Evolutionary conservation across 2,888 invertebrate genomes (phyloP), one percentile per base, ranked within the genome.

Genomic region (Ypsolopha scabrella): DNA sequence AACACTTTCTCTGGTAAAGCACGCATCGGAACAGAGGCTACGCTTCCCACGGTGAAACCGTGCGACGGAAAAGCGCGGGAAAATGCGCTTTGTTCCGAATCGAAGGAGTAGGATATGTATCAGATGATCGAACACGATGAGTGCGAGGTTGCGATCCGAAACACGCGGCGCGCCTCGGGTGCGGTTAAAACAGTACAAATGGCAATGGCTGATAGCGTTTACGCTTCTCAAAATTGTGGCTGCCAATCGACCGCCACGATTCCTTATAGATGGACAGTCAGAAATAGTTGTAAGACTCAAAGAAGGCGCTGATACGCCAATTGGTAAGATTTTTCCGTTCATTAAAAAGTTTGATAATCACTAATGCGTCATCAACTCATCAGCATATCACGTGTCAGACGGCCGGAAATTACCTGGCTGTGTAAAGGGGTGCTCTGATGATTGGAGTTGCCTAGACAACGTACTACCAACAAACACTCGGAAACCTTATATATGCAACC

Each of bases 211-310:
- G 10, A n/a, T 51, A 34, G 53, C 56, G 39, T 58, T 71, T 37
- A 35, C 53, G 41, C 63, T 59, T 70, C 45, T 35, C 51, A 41
- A 68, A 51, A 60, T 61, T 54, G 73, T 64, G 1, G 59, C 63
- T 7, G 88, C 89, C 56, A 96, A 96, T 87, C 90, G 91, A 64
- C 94, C 96, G 46, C 96, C 96, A n/a, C 89, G 93, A 56, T 96
- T 96, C 77, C 88, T 95, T 53, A 93, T 93, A 71, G 94, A 95
- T 67, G 94, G 94, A 55, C 94, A 95, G 77, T 94, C 94, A 59
- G 96, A 97, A 88, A 96, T 97, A 64, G 95, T 97, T 58, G 88
- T 97, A 64, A 89, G 95, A 71, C 86, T 96, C 67, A 95, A 94
- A 77, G 97, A 97, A 87, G 95, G 95, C 50, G 88, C 91, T 51